Base-by-base conservation (phyloP, 2,888 invertebrate species). In the Drosophila anomalipes region DNA sequence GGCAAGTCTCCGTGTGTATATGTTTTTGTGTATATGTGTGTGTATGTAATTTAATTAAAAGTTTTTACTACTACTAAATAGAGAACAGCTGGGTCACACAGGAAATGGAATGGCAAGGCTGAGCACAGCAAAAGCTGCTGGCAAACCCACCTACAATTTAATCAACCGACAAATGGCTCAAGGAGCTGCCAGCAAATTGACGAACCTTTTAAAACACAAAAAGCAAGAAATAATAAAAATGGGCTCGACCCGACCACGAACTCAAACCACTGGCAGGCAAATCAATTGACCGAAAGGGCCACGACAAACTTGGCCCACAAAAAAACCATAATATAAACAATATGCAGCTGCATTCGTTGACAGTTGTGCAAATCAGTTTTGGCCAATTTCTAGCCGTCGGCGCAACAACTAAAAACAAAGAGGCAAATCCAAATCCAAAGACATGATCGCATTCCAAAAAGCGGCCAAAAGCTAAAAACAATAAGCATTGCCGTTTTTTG, bases 1-100 rank as follows among this genome's bases (percentile, higher is more conserved):
- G 14, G 35, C 60, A 28, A 39, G 30, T 30, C 37, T 10, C 22
- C 4, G 10, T 30, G 6, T 51, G 32, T 63, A 22, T 49, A 12
- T 54, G 44, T 65, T 51, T 65, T n/a, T 62, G 51, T 65, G 16
- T 71, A 26, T 69, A 67, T 74, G 64, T 72, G 28, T 62, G 47
- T 65, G 19, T 71, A 22, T 54, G 71, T 62, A 88, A 89, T 86
- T 90, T 89, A 90, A 89, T 89, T 81, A 89, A 83, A 89, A 87
- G 57, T 78, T 73, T 57, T 64, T 37, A 53, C 75, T 60, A 53
- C 70, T 57, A 37, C 69, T 66, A 69, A 74, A 70, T 79, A 65
- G 72, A 79, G 76, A 79, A 70, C 68, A 77, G 81, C 51, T 72
- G 63, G 69, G 68, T 60, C 54, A 65, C 58, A 62, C 70, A 86